Base-by-base conservation (phyloP, 2,113 vertebrate genomes). In the Vidua chalybeata region DNA sequence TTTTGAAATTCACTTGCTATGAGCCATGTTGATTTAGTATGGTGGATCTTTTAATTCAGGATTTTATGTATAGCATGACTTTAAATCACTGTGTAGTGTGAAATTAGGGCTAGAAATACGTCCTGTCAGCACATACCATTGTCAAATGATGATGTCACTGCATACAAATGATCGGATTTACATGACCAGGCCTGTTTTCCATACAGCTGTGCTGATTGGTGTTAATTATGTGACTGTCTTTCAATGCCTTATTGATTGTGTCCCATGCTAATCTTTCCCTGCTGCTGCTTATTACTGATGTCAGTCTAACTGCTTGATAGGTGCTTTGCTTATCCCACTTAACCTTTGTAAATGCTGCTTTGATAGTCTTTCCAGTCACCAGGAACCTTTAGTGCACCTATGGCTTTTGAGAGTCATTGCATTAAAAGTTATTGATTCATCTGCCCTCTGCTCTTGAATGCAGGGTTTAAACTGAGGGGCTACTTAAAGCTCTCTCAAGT, bases 161-260 rank as follows among this genome's bases (percentile, higher is more conserved):
- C 92, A 78, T 93, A 75, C 56, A 96, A 86, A 94, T 76, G 56
- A 96, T 92, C 3, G 13, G 87, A 93, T 92, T 96, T 96, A 87
- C 74, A 89, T 92, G 94, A 33, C 89, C 84, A 95, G 74, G 56
- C 87, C 81, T 94, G 37, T 82, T 94, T 96, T 92, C 73, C 74
- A 61, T 95, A 66, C 94, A 92, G 69, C 94, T 96, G 91, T 91
- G 96, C 72, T 96, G 94, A 94, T 84, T 91, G 87, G 73, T 90
- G 86, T 90, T 96, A 94, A 97, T 94, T 92, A 84, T 61, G 52
- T 72, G 78, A 31, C 87, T 67, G 84, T 75, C 66, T 94, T 94
- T 96, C 93, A 97, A 18, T 91, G 84, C 59, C 16, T 89, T 95
- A 96, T 97, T 95, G 93, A 96, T 93, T 94, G 87, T 91, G 82